A percentile compares a stretch with the other conserved stretches of the same genome.
These are phyloP conservation scores for Metellina segmentata DNA, from an alignment of 2,888 invertebrate species.

Conservation along the genomic window DNA sequence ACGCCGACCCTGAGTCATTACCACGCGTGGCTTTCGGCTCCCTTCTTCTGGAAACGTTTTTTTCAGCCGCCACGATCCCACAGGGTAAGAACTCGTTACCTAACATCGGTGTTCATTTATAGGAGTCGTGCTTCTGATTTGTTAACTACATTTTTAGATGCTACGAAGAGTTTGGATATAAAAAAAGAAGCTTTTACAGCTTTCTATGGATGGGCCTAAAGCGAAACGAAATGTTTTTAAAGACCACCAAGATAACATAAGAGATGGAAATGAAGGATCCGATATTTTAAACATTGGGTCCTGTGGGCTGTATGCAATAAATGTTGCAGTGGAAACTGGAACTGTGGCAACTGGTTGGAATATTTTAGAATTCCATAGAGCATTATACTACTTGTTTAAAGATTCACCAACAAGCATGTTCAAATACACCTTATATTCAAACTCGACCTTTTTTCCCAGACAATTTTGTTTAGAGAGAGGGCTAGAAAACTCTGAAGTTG, in stretches of 20 bases:
- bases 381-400: slow-evolving; percentile 1
- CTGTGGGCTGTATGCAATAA: not conserved
- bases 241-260: not conserved
- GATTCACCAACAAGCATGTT: slow-evolving; percentile 9
- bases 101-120: not conserved
- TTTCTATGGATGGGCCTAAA: slow-evolving; percentile 28
- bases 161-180: not conserved
- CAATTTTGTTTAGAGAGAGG: slow-evolving; percentile 36
- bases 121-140: not conserved
- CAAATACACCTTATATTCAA: not conserved
- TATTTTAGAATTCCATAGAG: not conserved
- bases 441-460: not conserved
- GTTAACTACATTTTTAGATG: not conserved
- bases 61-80: too few species aligned
- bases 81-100: not conserved
- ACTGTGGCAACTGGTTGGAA: not conserved
- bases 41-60: too few species aligned
- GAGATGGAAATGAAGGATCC: not conserved
- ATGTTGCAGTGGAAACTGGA: not conserved
- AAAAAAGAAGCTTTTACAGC: slow-evolving; percentile 2
- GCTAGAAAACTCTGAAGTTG: slow-evolving; percentile 29
- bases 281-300: not conserved
- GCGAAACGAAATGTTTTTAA: slow-evolving; percentile 15
- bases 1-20: too few species aligned
- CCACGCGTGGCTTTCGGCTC: too few species aligned